Base-by-base conservation (phyloP, 2,113 vertebrate genomes). In the Diadophis punctatus region DNA sequence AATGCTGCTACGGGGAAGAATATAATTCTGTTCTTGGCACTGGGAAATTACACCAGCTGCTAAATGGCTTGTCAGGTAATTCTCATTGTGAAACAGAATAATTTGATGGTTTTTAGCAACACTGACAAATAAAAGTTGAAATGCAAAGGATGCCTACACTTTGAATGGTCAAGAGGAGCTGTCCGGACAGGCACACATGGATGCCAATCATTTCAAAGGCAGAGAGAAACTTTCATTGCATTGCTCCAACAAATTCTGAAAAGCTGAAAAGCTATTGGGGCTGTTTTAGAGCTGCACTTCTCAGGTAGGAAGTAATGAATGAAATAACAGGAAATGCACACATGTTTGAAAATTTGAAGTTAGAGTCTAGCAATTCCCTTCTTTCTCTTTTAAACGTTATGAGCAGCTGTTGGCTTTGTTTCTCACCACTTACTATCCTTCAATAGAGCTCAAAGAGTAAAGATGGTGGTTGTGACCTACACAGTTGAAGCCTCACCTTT, bases 51-150 rank as follows among this genome's bases (percentile, higher is more conserved):
- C 4, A 22, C 86, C 91, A 92, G 91, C 86, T 92, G 91, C 87
- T 92, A 53, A 88, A 88, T n/a, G 91, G 49, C 60, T 43, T 63
- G 3, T 88, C 91, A 92, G 91, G 87, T 92, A 80, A 92, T 80
- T 92, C 49, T 52, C 58, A 27, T 55, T 88, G 20, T 23, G 60
- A 80, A 88, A 88, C 7, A 22, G 34, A 88, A 92, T 63, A 55
- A 80, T 34, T 92, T 88, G 91, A 87, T 49, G 1, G 48, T 20
- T 46, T 51, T 18, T 34, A 89, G 34, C 86, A 27, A 22, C 6
- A 63, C 25, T 89, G 87, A 52, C 91, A 80, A 18, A 51, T 39
- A 25, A 46, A 80, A 25, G 25, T 49, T 80, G n/a, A 25, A 14
- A 55, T 23, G 34, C 4, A 22, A 53, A 92, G 53, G 87, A 39